A percentile compares a stretch with the other conserved stretches of the same genome.
Conservation (phyloP, 2,113 vertebrate species). For the Micronycteris hirsuta region DNA sequence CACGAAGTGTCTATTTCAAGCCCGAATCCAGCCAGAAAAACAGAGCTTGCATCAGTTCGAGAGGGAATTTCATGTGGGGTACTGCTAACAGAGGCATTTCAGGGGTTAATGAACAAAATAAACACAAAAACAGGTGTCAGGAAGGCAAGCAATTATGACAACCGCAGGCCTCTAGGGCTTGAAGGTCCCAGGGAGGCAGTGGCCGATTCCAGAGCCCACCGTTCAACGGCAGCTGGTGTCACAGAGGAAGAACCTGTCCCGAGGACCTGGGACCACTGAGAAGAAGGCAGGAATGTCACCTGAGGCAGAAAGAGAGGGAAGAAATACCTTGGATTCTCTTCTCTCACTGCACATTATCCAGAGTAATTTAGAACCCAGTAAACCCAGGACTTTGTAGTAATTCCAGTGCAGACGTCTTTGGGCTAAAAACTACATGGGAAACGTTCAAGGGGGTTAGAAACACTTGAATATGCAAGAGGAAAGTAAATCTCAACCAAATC, state of each 20-base stretch:
- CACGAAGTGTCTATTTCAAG: neutral
- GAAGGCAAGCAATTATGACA: neutral
- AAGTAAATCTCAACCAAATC: neutral
- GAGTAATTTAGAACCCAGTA: neutral
- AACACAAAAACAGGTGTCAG: neutral
- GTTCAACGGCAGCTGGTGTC: neutral
- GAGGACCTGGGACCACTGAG: neutral
- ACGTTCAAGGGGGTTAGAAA: neutral
- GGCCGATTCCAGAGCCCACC: neutral
- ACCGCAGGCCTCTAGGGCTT: neutral
- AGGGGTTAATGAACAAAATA: neutral
- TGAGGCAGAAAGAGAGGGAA: neutral
- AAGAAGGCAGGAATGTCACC: neutral
- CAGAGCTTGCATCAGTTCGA: neutral
- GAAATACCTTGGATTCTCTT: neutral
- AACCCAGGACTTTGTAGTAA: neutral
- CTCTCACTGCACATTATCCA: neutral
- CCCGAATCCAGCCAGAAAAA: neutral
- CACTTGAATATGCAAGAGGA: neutral
- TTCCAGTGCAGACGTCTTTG: neutral
- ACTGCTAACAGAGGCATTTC: neutral
- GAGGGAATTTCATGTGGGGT: neutral
- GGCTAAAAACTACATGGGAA: neutral
- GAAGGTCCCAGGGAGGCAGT: neutral
- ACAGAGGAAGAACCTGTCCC: neutral